A percentile compares a stretch with the other conserved stretches of the same genome.
Evolutionary conservation across 2,888 invertebrate genomes (phyloP).

Genomic region (Shargacucullia verbasci): DNA sequence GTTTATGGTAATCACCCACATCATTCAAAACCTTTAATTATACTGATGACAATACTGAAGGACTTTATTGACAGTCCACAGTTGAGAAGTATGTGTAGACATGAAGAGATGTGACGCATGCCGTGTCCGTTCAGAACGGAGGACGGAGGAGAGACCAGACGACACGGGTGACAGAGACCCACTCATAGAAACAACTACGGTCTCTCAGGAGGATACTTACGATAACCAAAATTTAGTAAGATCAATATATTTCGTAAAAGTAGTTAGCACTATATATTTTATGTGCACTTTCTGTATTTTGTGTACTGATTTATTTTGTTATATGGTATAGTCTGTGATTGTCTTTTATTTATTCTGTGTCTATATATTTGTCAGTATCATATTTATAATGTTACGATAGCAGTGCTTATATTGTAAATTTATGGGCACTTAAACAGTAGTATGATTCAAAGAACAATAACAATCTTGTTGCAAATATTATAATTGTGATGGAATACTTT

Average conservation of each 20-base stretch:
- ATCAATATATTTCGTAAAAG: conserved; percentile 56
- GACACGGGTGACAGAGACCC: conserved; percentile 75
- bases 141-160: conserved; percentile 62
- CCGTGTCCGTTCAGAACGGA: conserved; percentile 77
- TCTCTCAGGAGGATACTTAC: conserved; percentile 78
- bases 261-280: conserved; percentile 65
- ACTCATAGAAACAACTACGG: conserved; percentile 76
- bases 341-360: conserved; percentile 25
- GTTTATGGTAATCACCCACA: conserved; percentile 6
- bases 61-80: conserved; percentile 80
- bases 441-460: conserved; percentile 20
- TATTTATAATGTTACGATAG: conserved; percentile 28
- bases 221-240: conserved; percentile 82
- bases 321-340: conserved; percentile 39
- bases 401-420: conserved; percentile 17
- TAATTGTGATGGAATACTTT: conserved; percentile 3
- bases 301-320: conserved; percentile 47
- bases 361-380: conserved; percentile 34
- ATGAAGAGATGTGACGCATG: conserved; percentile 85
- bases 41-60: conserved; percentile 59
- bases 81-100: conserved; percentile 86
- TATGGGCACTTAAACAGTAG: conserved; percentile 19
- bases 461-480: conserved; percentile 7
- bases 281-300: conserved; percentile 45
- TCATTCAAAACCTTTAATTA: conserved; percentile 5